Conservation (phyloP, 1,140 invertebrate species). For the Notospermus geniculatus region DNA sequence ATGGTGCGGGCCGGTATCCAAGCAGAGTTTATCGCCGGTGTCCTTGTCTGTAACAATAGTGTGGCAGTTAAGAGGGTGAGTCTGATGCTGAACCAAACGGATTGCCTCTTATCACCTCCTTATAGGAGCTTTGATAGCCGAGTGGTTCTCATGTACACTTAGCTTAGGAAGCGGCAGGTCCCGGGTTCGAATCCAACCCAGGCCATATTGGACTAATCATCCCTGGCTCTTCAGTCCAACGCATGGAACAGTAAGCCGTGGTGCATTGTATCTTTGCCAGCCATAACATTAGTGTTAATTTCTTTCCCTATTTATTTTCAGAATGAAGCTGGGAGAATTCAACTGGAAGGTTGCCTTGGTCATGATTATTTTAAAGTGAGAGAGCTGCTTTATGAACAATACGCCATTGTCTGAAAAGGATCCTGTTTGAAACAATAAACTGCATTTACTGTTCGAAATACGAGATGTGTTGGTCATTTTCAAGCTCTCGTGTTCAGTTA, state of each 20-base stretch:
- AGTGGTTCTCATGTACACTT: too few species aligned
- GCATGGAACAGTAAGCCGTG: too few species aligned
- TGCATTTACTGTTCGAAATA: too few species aligned
- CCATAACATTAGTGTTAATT: too few species aligned
- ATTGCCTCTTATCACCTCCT: too few species aligned
- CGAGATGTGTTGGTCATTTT: background rate
- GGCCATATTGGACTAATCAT: too few species aligned
- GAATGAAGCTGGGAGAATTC: constrained; percentile 87
- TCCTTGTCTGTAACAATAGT: constrained; percentile 91
- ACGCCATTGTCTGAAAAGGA: constrained; percentile 86
- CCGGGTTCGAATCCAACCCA: too few species aligned
- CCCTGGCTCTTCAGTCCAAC: too few species aligned
- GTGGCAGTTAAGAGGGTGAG: constrained; percentile 82
- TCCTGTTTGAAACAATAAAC: background rate
- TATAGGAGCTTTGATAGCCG: too few species aligned
- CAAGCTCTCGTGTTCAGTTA: background rate
- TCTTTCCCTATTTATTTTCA: constrained; percentile 60
- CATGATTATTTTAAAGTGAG: constrained; percentile 95
- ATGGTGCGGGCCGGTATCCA: constrained; percentile 81
- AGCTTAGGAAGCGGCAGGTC: too few species aligned
- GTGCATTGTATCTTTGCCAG: too few species aligned
- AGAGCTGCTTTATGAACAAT: constrained; percentile 92
- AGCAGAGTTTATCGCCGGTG: constrained; percentile 92
- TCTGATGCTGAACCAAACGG: too few species aligned
- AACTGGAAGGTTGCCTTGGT: constrained; percentile 89